A percentile compares a stretch with the other conserved stretches of the same genome.
phyloP scores from a whole-genome alignment of 1,140 invertebrate species.

The Tigriopus japonicus region DNA sequence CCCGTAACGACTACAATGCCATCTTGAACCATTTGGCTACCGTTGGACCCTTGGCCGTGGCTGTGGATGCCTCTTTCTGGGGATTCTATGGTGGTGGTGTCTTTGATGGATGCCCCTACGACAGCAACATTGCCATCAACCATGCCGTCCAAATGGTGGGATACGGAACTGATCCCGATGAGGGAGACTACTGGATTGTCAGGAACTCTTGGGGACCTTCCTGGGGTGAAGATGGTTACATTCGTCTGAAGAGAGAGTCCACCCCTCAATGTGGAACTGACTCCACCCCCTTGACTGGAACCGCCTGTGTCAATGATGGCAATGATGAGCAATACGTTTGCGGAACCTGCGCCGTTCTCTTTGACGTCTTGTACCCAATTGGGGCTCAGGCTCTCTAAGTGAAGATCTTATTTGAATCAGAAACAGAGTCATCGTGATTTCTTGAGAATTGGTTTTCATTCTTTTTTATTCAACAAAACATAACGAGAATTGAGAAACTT shows the following conservation, averaged over 20 bases:
- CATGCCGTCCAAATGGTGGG: constrained; percentile 25
- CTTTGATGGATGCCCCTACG: constrained; percentile 7
- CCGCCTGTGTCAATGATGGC: constrained; percentile 2
- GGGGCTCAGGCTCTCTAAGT: background rate
- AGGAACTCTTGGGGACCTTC: constrained; percentile 29
- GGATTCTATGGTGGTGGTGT: constrained; percentile 4
- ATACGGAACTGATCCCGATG: constrained; percentile 21
- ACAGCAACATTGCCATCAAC: constrained; percentile 30
- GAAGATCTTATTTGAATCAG: background rate
- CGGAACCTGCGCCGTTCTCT: constrained; percentile 11
- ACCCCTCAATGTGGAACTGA: constrained; percentile 37
- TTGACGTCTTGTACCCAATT: constrained; percentile 7
- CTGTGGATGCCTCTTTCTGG: constrained; percentile 17
- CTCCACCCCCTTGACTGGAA: constrained; percentile 22
- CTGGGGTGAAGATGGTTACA: constrained; percentile 37
- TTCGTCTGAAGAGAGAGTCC: constrained; percentile 30
- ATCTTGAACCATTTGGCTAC: constrained; percentile 12
- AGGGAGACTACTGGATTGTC: constrained; percentile 34
- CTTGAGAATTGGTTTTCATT: too few species aligned
- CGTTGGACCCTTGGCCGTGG: constrained; percentile 11
- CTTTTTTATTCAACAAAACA: too few species aligned
- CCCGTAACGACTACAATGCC: constrained; percentile 15
- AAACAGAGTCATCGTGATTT: too few species aligned
- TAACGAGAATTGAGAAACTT: too few species aligned
- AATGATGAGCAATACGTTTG: constrained; percentile 11